phyloP scores from a whole-genome alignment of 2,888 invertebrate species.

The Phyto melanocephala region DNA sequence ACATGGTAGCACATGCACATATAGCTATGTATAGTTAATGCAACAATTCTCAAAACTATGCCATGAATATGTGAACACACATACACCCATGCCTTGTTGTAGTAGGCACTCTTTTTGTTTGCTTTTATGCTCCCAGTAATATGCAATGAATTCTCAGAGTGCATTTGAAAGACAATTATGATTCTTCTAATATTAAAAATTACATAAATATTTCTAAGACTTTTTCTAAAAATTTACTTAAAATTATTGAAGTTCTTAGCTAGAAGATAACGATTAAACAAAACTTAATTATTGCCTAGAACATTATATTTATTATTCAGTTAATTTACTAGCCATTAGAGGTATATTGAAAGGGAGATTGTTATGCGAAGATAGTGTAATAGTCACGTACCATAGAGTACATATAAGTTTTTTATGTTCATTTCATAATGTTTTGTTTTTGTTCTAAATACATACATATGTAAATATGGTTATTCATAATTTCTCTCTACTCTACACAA shows the following conservation, averaged over 20 bases:
- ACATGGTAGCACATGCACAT: not conserved
- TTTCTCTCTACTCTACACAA: not conserved
- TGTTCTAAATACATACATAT: too few relatives aligned
- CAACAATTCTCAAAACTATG: constrained; percentile 36
- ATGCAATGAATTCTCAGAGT: constrained; percentile 43
- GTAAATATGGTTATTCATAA: constrained; percentile 16
- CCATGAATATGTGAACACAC: constrained; percentile 13
- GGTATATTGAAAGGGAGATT: constrained; percentile 13
- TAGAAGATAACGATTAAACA: too few relatives aligned
- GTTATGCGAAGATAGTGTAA: constrained; percentile 19
- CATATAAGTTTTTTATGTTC: constrained; percentile 11
- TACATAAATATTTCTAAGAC: too few relatives aligned
- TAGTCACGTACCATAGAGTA: constrained; percentile 27
- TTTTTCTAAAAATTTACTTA: too few relatives aligned
- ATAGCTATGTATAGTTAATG: constrained; percentile 1
- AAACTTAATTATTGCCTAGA: not conserved
- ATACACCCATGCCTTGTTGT: not conserved
- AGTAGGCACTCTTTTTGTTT: not conserved
- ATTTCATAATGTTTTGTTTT: not conserved
- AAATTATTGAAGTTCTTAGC: too few relatives aligned
- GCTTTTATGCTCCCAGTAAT: not conserved
- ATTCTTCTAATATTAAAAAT: not conserved
- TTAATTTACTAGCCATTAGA: not conserved
- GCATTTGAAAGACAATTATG: not conserved
- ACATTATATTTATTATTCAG: not conserved